Evolutionary conservation across 2,888 invertebrate genomes (phyloP).

Genomic region (Cepaea hortensis): DNA sequence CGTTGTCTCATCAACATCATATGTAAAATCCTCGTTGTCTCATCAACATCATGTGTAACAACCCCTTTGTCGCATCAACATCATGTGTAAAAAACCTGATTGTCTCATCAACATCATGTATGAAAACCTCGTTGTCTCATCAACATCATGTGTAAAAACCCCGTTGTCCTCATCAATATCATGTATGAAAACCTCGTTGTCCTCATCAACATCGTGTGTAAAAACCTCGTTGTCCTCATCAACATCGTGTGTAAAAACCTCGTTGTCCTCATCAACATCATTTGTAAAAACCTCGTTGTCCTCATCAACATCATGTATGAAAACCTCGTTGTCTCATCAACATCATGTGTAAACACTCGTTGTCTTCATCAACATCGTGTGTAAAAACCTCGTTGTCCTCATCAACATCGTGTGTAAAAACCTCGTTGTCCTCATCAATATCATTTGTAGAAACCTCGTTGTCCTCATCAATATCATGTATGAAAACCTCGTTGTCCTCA

Average conservation of each 20-base stretch:
- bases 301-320: not conserved
- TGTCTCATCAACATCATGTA: not conserved
- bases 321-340: not conserved
- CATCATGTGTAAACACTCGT: too few species aligned
- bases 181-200: not conserved
- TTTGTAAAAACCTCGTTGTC: not conserved
- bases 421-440: not conserved
- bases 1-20: not conserved
- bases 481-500: not conserved
- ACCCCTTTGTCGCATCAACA: not conserved
- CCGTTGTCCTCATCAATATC: not conserved
- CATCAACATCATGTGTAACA: not conserved
- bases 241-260: too few species aligned
- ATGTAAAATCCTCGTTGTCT: too few species aligned
- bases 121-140: not conserved
- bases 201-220: not conserved
- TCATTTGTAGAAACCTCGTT: too few species aligned
- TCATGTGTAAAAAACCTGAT: not conserved
- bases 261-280: too few species aligned
- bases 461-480: not conserved
- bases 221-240: not conserved
- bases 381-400: too few species aligned
- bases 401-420: too few species aligned
- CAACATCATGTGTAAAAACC: too few species aligned
- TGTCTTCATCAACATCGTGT: not conserved